Evolutionary conservation across 2,888 invertebrate species (phyloP).

Genomic region (Epistrophella euchroma): DNA sequence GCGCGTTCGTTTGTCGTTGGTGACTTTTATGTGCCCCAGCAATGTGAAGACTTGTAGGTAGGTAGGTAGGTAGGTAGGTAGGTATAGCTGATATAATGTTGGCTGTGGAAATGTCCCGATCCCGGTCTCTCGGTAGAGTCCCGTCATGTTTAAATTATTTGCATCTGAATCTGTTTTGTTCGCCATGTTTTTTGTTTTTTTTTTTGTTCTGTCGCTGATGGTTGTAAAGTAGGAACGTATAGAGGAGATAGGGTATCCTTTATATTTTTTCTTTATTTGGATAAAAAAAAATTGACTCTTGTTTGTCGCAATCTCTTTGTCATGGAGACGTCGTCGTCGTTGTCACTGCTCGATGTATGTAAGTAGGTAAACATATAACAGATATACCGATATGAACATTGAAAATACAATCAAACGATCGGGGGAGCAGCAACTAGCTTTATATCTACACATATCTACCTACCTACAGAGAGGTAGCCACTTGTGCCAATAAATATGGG

Average conservation of each 20-base stretch:
- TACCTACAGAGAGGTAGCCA: slow-evolving; percentile 40
- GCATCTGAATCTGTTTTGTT: slow-evolving; percentile 70
- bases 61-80: slow-evolving; percentile 12
- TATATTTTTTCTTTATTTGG: slow-evolving; percentile 36
- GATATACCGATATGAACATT: slow-evolving; percentile 10
- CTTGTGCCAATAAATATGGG: slow-evolving; percentile 61
- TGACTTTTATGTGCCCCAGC: slow-evolving; percentile 57
- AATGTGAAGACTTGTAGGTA: slow-evolving; percentile 41
- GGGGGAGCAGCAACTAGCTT: slow-evolving; percentile 26
- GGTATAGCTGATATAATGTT: neutral
- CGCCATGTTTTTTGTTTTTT: slow-evolving; percentile 72
- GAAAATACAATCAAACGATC: slow-evolving; percentile 40
- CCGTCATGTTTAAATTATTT: slow-evolving; percentile 74
- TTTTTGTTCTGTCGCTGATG: slow-evolving; percentile 28
- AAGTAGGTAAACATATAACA: slow-evolving; percentile 13
- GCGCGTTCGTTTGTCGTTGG: slow-evolving; percentile 54
- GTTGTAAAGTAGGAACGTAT: slow-evolving; percentile 39
- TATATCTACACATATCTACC: slow-evolving; percentile 1
- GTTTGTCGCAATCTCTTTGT: slow-evolving; percentile 73
- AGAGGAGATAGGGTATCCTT: slow-evolving; percentile 53
- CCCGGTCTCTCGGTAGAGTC: slow-evolving; percentile 29
- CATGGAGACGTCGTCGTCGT: slow-evolving; percentile 65
- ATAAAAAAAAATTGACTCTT: slow-evolving; percentile 66
- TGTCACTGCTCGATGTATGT: slow-evolving; percentile 31
- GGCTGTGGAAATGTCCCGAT: slow-evolving; percentile 26